Percentiles rank a stretch among this genome's conserved stretches.
Evolutionary conservation across 2,888 invertebrate species (phyloP).

Genomic region (Oxystoma pomonae): DNA sequence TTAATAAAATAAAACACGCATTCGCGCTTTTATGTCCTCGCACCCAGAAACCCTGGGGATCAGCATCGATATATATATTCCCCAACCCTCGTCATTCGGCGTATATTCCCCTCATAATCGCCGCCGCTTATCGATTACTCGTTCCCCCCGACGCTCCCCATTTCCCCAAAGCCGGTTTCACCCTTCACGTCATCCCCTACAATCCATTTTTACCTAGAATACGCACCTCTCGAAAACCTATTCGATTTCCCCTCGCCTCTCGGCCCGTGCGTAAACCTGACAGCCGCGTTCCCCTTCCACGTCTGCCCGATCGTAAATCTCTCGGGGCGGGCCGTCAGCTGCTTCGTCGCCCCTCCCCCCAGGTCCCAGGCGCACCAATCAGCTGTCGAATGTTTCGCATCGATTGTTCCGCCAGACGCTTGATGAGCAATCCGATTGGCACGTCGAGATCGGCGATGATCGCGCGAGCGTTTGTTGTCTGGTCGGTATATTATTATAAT

Average conservation of each 20-base stretch:
- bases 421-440: no score
- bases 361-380: slow-evolving; percentile 24
- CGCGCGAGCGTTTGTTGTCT: not conserved
- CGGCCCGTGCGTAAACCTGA: slow-evolving; percentile 18
- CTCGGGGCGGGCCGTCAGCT: slow-evolving; percentile 31
- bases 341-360: slow-evolving; percentile 23
- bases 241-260: slow-evolving; percentile 8
- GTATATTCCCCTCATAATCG: slow-evolving; percentile 19
- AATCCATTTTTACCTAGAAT: not conserved
- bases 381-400: slow-evolving; percentile 23
- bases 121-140: slow-evolving; percentile 22
- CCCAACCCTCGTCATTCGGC: slow-evolving; percentile 17
- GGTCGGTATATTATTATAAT: not conserved
- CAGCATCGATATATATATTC: no score
- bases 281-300: slow-evolving; percentile 9
- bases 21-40: no score
- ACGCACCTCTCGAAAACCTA: not conserved
- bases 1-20: no score
- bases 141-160: slow-evolving; percentile 20
- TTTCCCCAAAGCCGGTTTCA: not conserved
- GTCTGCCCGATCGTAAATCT: slow-evolving; percentile 24
- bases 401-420: slow-evolving; percentile 13
- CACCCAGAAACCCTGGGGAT: no score
- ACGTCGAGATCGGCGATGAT: not conserved
- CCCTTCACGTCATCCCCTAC: not conserved